Evolutionary conservation across 2,888 invertebrate species (phyloP), one percentile per base, ranked within the genome.

Genomic region (Noctua janthe): DNA sequence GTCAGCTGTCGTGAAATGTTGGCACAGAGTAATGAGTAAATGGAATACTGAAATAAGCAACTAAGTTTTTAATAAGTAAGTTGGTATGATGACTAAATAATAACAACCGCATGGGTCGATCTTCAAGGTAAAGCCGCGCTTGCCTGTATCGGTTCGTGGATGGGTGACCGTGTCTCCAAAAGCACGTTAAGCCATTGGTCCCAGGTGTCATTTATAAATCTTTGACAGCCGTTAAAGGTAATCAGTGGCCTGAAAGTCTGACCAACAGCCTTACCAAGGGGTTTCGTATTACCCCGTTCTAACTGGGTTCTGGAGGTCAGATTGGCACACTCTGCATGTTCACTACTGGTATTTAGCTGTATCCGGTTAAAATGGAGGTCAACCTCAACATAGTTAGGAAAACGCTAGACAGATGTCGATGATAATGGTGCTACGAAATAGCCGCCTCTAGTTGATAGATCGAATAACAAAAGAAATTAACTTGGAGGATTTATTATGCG

Each of bases 11-110:
- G 6, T 15, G 15, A 39, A 49, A 35, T 39, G n/a, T 47, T 35
- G 15, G 8, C 10, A 66, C 2, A 15, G 86, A 71, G 29, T 54
- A 54, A 6, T 49, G 2, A 62, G 35, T 10, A n/a, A 74, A 82
- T 71, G 66, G 43, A 83, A 23, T 49, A 35, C 43, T 43, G 10
- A 17, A 47, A 35, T 8, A 0, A 3, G 17, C 17, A 20, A 39
- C 2, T 49, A 8, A 10, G n/a, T 49, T 78, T 78, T 49, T n/a
- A 0, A 8, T 43, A 3, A 3, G 35, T 3, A 1, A 35, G 76
- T 35, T 17, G 0, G 1, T 1, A 66, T n/a, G 67, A n/a, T 35
- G 62, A 29, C 17, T 13, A 59, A 59, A n/a, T 59, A 10, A 5
- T 62, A 29, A 62, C 62, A 62, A 62, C 1, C 13, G 15, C 29